Evolutionary conservation across 2,888 invertebrate species (phyloP), one percentile per base, ranked within the genome.

Genomic region (Conistra vaccinii): DNA sequence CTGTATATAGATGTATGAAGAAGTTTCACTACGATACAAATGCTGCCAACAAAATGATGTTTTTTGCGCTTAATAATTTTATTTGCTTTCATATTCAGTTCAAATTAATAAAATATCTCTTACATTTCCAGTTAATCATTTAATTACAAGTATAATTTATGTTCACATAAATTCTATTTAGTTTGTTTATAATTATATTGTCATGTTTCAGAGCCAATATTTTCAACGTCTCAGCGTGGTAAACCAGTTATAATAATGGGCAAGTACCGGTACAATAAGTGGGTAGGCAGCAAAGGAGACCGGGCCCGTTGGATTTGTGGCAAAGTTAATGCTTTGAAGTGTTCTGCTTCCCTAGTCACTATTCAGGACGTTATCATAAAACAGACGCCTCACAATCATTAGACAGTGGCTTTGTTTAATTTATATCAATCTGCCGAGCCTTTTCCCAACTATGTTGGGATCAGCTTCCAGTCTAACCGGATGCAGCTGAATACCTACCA

Each of bases 311-410:
- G 94, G 94, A 88, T 92, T 9, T 94, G 94, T 71, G 90, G 84
- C 6, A 93, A 93, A 81, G 93, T 92, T 0, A 91, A 92, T 74
- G 78, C 88, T 0, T 69, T 83, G 9, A 92, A 92, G 12, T 94
- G 94, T 77, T 84, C 87, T 20, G 92, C 91, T 1, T 89, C 92
- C 0, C 69, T 94, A 14, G 76, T 92, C 71, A 91, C 91, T 0
- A 26, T 88, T 5, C 79, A 92, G 6, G 78, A 91, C 39, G 80
- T 88, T 5, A 91, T 93, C 26, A 62, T 91, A 10, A 88, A 90
- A 78, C 88, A 88, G 17, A 92, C 90, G 29, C 91, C 92, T 10
- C 94, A 94, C 71, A 93, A 93, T 76, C 94, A 94, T 84, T 93
- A 82, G 87, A 10, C n/a, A 32, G 10, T 20, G 10, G 6, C 26